Evolutionary conservation across 2,113 vertebrate species (phyloP), one percentile per base, ranked within the genome.

Genomic region (Galeopterus variegatus): DNA sequence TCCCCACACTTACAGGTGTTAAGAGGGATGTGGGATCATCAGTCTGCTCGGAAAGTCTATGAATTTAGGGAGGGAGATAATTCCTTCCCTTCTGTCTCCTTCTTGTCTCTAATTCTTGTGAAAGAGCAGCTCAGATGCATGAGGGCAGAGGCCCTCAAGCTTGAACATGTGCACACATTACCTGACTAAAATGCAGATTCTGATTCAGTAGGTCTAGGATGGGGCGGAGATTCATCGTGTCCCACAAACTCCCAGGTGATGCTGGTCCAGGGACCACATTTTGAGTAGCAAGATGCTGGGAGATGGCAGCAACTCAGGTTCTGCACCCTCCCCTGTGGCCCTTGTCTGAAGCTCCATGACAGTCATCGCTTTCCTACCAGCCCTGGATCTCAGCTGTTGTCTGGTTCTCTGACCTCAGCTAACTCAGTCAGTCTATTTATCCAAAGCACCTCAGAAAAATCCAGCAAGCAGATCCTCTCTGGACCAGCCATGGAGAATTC

Each of bases 81-180:
- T 70, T 48, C 69, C 36, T 48, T 86, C 24, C 24, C 31, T 72
- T 31, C 19, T 8, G 19, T 58, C 12, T 45, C 36, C 60, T 52
- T 65, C 76, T 50, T 33, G 19, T 21, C 48, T 24, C 60, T 17
- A 31, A 0, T 52, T 64, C 23, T 88, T 19, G 10, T 54, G 88
- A 36, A 65, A 52, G 84, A 87, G 76, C 52, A 62, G 50, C 76
- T 77, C 7, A 23, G 41, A 8, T 17, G 69, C 2, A 14, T 0
- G 0, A 56, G 64, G 67, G 36, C 31, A 1, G 26, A n/a, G 77
- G 28, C 64, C 73, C 79, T 83, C 10, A 54, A 56, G 62, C 70
- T 58, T 15, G 72, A n/a, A 5, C 0, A 0, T 6, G 28, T 1
- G 1, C 11, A 7, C 48, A 1, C 0, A 0, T 79, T 50, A 18